Evolutionary conservation across 2,797 vertebrate species (phyloP).

Genomic region (Notamacropus eugenii): DNA sequence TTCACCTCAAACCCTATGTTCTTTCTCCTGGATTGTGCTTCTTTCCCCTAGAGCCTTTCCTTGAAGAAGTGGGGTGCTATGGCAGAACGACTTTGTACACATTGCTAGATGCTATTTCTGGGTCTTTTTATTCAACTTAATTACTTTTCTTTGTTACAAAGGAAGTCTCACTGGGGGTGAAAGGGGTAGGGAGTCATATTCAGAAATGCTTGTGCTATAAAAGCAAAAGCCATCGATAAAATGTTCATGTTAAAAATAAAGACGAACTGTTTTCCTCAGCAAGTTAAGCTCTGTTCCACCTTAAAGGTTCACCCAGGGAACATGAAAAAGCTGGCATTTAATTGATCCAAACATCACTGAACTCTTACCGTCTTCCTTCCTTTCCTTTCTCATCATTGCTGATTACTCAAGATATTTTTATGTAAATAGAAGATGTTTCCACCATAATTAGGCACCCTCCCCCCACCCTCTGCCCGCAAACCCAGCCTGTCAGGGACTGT

Average conservation of each 20-base stretch:
- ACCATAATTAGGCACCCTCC: conserved; percentile 52
- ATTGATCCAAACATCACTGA: conserved; percentile 69
- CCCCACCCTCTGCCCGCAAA: not conserved
- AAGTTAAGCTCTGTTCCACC: conserved; percentile 64
- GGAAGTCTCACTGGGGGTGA: not conserved
- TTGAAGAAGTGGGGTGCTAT: not conserved
- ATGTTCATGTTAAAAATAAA: not conserved
- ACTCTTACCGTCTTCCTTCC: conserved; percentile 60
- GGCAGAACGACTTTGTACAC: not conserved
- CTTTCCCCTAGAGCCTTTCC: not conserved
- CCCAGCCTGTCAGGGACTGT: not conserved
- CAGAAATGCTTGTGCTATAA: not conserved
- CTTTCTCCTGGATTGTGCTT: too few species aligned
- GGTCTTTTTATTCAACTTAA: not conserved
- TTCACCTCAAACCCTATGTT: not conserved
- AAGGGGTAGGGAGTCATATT: not conserved
- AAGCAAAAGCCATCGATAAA: not conserved
- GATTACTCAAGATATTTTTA: conserved; percentile 75
- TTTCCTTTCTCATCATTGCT: conserved; percentile 73
- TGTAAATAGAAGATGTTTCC: conserved; percentile 69
- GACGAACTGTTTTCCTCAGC: conserved; percentile 5
- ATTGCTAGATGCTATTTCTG: not conserved
- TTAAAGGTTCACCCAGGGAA: conserved; percentile 61
- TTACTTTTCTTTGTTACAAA: not conserved
- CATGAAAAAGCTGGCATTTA: conserved; percentile 62